phyloP scores from a whole-genome alignment of 2,113 vertebrate genomes.

The Microcebus lehilahytsara region DNA sequence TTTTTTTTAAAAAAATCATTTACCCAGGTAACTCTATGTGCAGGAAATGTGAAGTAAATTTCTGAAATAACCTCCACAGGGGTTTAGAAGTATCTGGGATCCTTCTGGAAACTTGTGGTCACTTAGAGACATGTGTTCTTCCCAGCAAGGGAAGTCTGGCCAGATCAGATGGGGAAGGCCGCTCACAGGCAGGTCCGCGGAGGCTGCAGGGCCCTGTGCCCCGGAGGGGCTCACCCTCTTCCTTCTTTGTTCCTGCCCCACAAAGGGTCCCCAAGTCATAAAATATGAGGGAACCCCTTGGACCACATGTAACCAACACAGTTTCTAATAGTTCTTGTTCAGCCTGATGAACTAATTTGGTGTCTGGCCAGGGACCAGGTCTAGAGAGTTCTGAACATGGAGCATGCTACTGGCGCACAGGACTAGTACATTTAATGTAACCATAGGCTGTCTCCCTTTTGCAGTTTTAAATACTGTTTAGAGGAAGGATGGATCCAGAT shows the following conservation, averaged over 20 bases:
- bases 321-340: background rate
- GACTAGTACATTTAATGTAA: background rate
- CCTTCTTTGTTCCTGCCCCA: background rate
- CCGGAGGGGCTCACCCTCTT: too few relatives aligned
- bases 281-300: background rate
- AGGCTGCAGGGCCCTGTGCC: background rate
- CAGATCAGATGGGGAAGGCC: background rate
- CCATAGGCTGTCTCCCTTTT: background rate
- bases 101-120: slow-evolving; percentile 82
- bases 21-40: slow-evolving; percentile 88
- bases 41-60: slow-evolving; percentile 89
- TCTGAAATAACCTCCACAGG: slow-evolving; percentile 87
- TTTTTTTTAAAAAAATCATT: slow-evolving; percentile 82
- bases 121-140: slow-evolving; percentile 65
- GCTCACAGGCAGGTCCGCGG: background rate
- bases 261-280: background rate
- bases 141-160: background rate
- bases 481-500: background rate
- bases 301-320: background rate
- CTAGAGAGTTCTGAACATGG: background rate
- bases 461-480: background rate
- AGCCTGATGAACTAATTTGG: background rate
- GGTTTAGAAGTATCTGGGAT: slow-evolving; percentile 83
- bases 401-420: background rate
- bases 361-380: background rate